Evolutionary conservation across 2,797 vertebrate species (phyloP).

Genomic region (Chaetodon trifasciatus): DNA sequence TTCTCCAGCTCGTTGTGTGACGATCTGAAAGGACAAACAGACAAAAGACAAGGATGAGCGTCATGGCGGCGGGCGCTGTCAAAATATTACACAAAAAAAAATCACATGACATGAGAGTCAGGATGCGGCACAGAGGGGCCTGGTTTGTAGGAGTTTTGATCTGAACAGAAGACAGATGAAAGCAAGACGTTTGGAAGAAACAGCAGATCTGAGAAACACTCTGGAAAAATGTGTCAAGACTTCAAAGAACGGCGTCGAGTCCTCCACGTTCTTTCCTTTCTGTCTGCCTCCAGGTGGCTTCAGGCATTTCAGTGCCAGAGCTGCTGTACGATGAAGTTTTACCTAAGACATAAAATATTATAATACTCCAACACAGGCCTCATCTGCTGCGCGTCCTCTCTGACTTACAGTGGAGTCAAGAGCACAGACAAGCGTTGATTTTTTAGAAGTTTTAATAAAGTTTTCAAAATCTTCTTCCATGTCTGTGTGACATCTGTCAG

Average conservation of each 20-base stretch:
- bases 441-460: background rate
- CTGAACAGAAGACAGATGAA: conserved; percentile 32
- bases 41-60: conserved; percentile 57
- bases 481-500: conserved; percentile 58
- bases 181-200: conserved; percentile 31
- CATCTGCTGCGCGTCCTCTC: conserved; percentile 17
- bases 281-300: conserved; percentile 29
- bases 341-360: background rate
- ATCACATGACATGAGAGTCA: conserved; percentile 19
- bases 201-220: conserved; percentile 43
- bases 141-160: conserved; percentile 46
- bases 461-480: conserved; percentile 26
- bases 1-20: conserved; percentile 99
- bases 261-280: background rate
- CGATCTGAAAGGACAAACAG: conserved; percentile 80
- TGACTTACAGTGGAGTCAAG: background rate
- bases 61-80: conserved; percentile 3
- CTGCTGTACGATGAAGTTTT: conserved; percentile 1
- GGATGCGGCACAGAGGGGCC: conserved; percentile 4
- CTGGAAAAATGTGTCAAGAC: conserved; percentile 29
- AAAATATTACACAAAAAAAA: conserved; percentile 25
- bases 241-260: conserved; percentile 29
- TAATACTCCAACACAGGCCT: conserved; percentile 16
- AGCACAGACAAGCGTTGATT: conserved; percentile 9
- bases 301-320: conserved; percentile 1